Evolutionary conservation across 2,797 vertebrate genomes (phyloP), one percentile per base, ranked within the genome.

Genomic region (Eulemur coronatus): DNA sequence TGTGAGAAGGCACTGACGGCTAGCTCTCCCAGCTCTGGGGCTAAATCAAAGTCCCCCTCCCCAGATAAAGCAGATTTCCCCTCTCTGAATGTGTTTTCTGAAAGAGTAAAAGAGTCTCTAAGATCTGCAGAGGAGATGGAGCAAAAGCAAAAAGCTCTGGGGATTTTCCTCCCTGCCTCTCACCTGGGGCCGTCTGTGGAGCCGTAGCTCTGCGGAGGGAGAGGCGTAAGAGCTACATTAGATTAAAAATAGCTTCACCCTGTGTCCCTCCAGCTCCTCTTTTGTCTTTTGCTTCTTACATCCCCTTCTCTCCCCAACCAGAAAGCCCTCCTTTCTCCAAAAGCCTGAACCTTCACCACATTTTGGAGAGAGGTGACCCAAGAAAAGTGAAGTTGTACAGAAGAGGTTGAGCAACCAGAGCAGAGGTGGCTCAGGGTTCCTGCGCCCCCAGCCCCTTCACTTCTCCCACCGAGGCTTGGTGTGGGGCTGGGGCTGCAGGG

Each of bases 91-190:
- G 78, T 87, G 92, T 96, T 97, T 97, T 81, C 69, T 84, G 80
- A 85, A 93, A 99, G 98, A 98, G 98, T 98, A 99, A 99, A 99
- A 99, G 97, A 79, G 78, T 69, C n/a, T 30, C 95, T 95, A 97
- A 93, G 50, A 93, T 84, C 41, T 86, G 88, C 89, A 0, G 0
- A 30, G 79, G 85, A 92, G 96, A 90, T 14, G 81, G 87, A 87
- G 94, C 8, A 1, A 96, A 98, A 98, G 98, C 95, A 98, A 98
- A 98, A 98, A 97, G 52, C 87, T 24, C 22, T 87, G 50, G 18
- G 89, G 73, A 78, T 63, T 97, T 94, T 95, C 93, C 50, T 75
- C 69, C 88, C 67, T 88, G 95, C 81, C 89, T 96, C 92, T 94
- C 92, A 81, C 91, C 97, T 96, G 92, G 95, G 96, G 95, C 97